These are phyloP conservation scores for Raja brachyura DNA, from an alignment of 2,113 vertebrate genomes.

Conservation along the genomic window DNA sequence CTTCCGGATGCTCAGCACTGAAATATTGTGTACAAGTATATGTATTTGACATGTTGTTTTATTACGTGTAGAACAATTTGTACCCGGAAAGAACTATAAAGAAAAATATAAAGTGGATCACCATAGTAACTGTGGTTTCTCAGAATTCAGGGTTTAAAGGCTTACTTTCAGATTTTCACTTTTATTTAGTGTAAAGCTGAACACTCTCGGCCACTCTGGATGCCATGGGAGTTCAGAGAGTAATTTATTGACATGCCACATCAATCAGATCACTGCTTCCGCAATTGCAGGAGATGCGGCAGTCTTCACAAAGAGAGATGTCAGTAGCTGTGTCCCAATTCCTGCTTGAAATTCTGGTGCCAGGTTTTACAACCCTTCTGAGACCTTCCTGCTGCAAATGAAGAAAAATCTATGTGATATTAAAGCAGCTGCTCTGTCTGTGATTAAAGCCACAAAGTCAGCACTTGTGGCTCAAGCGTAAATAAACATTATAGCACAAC, in stretches of 20 bases:
- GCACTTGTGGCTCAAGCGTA: neutral
- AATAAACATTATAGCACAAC: neutral
- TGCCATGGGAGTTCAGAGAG: neutral
- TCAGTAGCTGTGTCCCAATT: slow-evolving; percentile 17
- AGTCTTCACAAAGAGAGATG: slow-evolving; percentile 30
- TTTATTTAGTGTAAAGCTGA: slow-evolving; percentile 13
- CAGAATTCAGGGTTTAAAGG: neutral
- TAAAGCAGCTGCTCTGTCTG: slow-evolving; percentile 31
- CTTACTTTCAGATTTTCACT: slow-evolving; percentile 9
- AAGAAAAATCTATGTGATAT: slow-evolving; percentile 36
- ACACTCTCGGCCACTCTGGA: neutral
- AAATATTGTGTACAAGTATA: slow-evolving; percentile 17
- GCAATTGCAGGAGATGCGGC: slow-evolving; percentile 15
- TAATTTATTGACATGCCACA: slow-evolving; percentile 15
- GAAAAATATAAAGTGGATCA: slow-evolving; percentile 3
- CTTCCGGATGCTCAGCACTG: slow-evolving; percentile 29
- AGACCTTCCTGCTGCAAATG: slow-evolving; percentile 26
- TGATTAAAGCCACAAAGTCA: slow-evolving; percentile 22
- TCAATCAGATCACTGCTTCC: slow-evolving; percentile 23
- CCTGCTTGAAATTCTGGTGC: slow-evolving; percentile 17
- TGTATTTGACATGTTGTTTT: slow-evolving; percentile 31
- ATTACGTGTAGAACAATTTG: slow-evolving; percentile 31
- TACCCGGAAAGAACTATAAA: neutral
- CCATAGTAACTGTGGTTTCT: slow-evolving; percentile 17
- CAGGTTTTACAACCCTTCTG: slow-evolving; percentile 32